phyloP scores from a whole-genome alignment of 2,888 invertebrate genomes.

The Leptinotarsa rubiginosa region DNA sequence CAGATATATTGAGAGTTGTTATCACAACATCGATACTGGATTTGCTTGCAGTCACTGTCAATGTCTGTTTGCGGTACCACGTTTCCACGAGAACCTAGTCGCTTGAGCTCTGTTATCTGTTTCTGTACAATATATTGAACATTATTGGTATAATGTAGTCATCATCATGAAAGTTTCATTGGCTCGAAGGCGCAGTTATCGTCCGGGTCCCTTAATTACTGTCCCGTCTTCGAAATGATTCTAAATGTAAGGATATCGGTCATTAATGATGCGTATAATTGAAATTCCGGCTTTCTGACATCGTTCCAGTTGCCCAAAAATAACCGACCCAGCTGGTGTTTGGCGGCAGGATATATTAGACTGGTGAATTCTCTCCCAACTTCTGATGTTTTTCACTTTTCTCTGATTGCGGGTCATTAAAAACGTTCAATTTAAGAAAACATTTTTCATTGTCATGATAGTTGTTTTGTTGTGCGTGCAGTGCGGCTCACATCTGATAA shows the following conservation, averaged over 20 bases:
- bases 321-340: slow-evolving; percentile 51
- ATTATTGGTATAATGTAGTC: neutral
- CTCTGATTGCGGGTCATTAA: slow-evolving; percentile 33
- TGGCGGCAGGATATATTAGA: slow-evolving; percentile 48
- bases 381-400: slow-evolving; percentile 39
- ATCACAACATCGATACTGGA: too few species aligned
- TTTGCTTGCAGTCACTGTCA: too few species aligned
- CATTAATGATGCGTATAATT: slow-evolving; percentile 9
- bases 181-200: neutral
- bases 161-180: neutral
- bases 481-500: neutral
- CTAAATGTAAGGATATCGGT: neutral
- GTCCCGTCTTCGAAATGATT: neutral
- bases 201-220: neutral
- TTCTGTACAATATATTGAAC: too few species aligned
- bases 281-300: slow-evolving; percentile 52
- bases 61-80: too few species aligned
- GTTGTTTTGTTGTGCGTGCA: neutral
- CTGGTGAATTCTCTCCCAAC: slow-evolving; percentile 46
- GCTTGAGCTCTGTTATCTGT: too few species aligned
- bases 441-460: neutral
- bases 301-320: slow-evolving; percentile 53
- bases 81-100: too few species aligned
- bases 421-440: slow-evolving; percentile 24
- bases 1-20: too few species aligned